Evolutionary conservation across 2,113 vertebrate genomes (phyloP).

Genomic region (Noctilio leporinus): DNA sequence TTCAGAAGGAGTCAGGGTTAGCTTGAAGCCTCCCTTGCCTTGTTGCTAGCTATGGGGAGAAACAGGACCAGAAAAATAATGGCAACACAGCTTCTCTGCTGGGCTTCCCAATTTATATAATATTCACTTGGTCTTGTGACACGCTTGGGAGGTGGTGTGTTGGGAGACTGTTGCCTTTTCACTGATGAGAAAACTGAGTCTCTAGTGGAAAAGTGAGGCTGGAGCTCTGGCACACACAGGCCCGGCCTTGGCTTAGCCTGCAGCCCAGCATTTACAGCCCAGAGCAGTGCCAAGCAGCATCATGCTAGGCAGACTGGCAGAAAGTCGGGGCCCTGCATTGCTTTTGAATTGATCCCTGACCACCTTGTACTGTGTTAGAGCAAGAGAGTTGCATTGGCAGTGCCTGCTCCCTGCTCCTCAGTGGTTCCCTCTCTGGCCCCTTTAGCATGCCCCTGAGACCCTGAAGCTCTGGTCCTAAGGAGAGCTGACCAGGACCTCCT

Average conservation of each 20-base stretch:
- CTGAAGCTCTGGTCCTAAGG: not conserved
- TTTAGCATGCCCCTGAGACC: not conserved
- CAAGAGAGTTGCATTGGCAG: not conserved
- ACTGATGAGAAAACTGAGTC: not conserved
- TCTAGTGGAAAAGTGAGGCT: not conserved
- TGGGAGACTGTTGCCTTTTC: not conserved
- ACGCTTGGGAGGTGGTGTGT: not conserved
- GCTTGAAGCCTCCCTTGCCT: not conserved
- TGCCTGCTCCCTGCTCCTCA: not conserved
- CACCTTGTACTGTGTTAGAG: not conserved
- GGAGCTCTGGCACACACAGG: not conserved
- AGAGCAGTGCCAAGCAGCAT: not conserved
- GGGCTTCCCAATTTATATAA: not conserved
- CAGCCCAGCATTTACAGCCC: not conserved
- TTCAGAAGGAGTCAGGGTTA: not conserved
- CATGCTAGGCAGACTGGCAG: not conserved
- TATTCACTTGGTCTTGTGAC: not conserved
- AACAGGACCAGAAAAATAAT: not conserved
- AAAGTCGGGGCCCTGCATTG: not conserved
- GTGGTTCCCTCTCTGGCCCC: not conserved
- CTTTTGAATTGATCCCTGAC: not conserved
- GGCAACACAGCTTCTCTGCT: not conserved
- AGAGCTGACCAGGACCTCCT: not conserved
- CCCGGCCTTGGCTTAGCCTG: not conserved
- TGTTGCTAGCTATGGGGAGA: conserved; percentile 11